Evolutionary conservation across 2,888 invertebrate genomes (phyloP).

Genomic region (Rhingia campestris): DNA sequence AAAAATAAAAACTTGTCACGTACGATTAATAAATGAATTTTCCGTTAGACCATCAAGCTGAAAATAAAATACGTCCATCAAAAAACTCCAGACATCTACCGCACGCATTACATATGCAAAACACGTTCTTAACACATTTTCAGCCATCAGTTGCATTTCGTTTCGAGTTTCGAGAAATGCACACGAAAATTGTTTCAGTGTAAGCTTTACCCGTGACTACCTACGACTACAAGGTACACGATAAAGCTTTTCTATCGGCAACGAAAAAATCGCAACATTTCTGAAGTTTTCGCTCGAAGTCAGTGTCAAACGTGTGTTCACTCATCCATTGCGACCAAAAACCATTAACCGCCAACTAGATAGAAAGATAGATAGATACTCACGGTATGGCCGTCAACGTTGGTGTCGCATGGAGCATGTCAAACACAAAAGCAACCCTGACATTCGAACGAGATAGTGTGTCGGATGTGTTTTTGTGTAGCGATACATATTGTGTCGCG

Average conservation of each 20-base stretch:
- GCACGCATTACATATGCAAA: slow-evolving; percentile 42
- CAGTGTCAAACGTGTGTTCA: slow-evolving; percentile 54
- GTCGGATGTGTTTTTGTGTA: slow-evolving; percentile 13
- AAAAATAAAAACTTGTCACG: slow-evolving; percentile 26
- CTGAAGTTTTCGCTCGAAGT: slow-evolving; percentile 30
- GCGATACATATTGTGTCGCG: slow-evolving; percentile 12
- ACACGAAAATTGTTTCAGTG: slow-evolving; percentile 36
- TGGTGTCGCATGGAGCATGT: neutral
- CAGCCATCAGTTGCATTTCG: slow-evolving; percentile 46
- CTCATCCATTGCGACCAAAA: slow-evolving; percentile 34
- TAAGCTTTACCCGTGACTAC: slow-evolving; percentile 24
- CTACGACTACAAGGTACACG: neutral
- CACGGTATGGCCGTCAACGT: neutral
- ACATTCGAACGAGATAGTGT: slow-evolving; percentile 56
- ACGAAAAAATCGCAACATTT: slow-evolving; percentile 18
- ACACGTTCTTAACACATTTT: slow-evolving; percentile 62
- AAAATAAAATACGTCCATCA: slow-evolving; percentile 10
- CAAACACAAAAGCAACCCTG: slow-evolving; percentile 52
- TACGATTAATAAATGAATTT: slow-evolving; percentile 15
- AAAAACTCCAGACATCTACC: neutral
- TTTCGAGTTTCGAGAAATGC: slow-evolving; percentile 22
- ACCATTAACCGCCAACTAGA: neutral
- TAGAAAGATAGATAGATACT: neutral
- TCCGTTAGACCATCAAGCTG: slow-evolving; percentile 47
- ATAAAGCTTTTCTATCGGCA: slow-evolving; percentile 17